phyloP scores from a whole-genome alignment of 2,797 vertebrate species.

The Acanthurus tractus region DNA sequence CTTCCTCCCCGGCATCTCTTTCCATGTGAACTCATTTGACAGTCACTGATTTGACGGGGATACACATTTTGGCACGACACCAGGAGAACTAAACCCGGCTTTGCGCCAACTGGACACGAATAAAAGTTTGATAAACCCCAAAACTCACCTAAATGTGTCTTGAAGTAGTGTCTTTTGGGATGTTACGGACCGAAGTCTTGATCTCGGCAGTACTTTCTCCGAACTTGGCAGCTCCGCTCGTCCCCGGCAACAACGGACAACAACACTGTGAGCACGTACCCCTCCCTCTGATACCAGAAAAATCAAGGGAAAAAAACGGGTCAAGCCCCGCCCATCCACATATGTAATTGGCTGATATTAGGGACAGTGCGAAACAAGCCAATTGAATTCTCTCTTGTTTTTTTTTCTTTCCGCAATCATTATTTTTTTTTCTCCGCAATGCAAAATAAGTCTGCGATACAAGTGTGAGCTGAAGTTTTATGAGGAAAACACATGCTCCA shows the following conservation, averaged over 20 bases:
- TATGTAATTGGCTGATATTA: constrained; percentile 69
- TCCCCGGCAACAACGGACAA: constrained; percentile 65
- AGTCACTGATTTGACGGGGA: constrained; percentile 56
- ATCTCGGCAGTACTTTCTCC: constrained; percentile 47
- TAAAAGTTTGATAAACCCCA: constrained; percentile 26
- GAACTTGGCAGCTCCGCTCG: constrained; percentile 53
- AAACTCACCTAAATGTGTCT: constrained; percentile 63
- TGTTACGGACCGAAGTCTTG: constrained; percentile 16
- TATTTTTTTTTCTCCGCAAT: not conserved
- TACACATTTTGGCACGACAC: constrained; percentile 38
- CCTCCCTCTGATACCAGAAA: constrained; percentile 47
- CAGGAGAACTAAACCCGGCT: not conserved
- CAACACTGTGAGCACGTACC: constrained; percentile 41
- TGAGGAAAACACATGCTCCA: not conserved
- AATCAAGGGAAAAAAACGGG: not conserved
- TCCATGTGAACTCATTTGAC: constrained; percentile 72
- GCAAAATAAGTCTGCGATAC: not conserved
- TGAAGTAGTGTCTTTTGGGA: not conserved
- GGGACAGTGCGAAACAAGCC: constrained; percentile 56
- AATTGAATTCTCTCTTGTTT: constrained; percentile 47
- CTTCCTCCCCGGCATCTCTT: constrained; percentile 69
- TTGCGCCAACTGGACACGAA: not conserved
- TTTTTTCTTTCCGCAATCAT: constrained; percentile 31
- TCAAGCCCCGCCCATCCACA: constrained; percentile 40
- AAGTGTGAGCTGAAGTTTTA: not conserved